These are phyloP conservation scores for Agrypnia vestita DNA, from an alignment of 1,140 invertebrate genomes.

Conservation along the genomic window DNA sequence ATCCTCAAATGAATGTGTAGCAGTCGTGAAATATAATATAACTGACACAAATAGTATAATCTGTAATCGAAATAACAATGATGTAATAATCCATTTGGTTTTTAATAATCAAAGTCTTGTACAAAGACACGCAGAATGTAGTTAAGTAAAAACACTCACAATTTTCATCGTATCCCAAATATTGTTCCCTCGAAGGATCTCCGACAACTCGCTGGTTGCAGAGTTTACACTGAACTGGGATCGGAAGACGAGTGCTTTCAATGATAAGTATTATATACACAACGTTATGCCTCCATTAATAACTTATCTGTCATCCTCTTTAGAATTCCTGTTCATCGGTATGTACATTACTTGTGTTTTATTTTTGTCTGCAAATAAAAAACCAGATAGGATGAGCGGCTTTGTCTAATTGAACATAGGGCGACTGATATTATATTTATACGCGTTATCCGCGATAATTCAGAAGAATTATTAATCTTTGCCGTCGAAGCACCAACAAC, in stretches of 20 bases:
- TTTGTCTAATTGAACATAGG: conserved; percentile 19
- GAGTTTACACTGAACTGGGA: conserved; percentile 50
- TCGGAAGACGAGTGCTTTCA: conserved; percentile 21
- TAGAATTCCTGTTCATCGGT: not conserved
- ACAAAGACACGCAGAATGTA: too few species aligned
- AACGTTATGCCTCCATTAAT: conserved; percentile 24
- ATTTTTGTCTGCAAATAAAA: conserved; percentile 23
- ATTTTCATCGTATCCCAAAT: not conserved
- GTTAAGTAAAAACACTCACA: not conserved
- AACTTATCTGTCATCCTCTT: conserved; percentile 12
- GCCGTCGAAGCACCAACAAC: too few species aligned
- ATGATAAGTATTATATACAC: conserved; percentile 44
- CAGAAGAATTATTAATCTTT: too few species aligned
- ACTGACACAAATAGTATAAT: not conserved
- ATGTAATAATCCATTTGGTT: too few species aligned
- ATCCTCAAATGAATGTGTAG: not conserved
- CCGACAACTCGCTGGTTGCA: conserved; percentile 32
- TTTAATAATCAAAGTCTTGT: too few species aligned
- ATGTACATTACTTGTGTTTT: conserved; percentile 2
- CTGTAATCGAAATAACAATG: not conserved
- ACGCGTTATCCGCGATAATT: not conserved
- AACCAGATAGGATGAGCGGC: conserved; percentile 11
- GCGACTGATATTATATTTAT: conserved; percentile 5
- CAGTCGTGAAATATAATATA: not conserved
- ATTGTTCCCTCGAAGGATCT: not conserved